These are phyloP conservation scores for Spodoptera frugiperda DNA, from an alignment of 1,140 invertebrate species.

Conservation along the genomic window DNA sequence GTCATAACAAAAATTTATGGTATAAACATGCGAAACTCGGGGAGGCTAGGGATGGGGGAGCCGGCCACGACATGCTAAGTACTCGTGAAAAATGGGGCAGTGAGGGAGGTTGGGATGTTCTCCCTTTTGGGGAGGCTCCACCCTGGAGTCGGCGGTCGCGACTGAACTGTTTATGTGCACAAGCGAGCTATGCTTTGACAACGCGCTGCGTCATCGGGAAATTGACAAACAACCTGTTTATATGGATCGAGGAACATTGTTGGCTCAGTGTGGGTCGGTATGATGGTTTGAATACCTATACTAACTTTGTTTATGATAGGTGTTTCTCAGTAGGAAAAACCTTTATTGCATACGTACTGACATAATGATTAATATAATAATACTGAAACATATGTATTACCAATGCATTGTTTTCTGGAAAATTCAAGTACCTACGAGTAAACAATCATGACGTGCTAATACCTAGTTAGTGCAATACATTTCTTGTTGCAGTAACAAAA, in stretches of 20 bases:
- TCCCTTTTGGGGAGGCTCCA: conserved; percentile 51
- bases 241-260: conserved; percentile 47
- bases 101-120: conserved; percentile 40
- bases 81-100: conserved; percentile 71
- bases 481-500: no score
- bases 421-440: neutral
- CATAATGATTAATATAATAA: no score
- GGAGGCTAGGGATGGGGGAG: conserved; percentile 40
- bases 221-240: conserved; percentile 75
- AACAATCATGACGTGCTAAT: neutral
- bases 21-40: conserved; percentile 66
- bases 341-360: neutral
- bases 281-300: conserved; percentile 8
- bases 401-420: conserved; percentile 1
- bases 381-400: neutral
- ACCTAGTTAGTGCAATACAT: no score
- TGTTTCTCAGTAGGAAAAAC: neutral
- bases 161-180: conserved; percentile 75
- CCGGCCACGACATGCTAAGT: conserved; percentile 59
- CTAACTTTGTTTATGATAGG: conserved; percentile 30
- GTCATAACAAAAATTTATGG: conserved; percentile 68
- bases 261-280: conserved; percentile 29
- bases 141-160: conserved; percentile 51
- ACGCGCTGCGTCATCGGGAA: conserved; percentile 72
- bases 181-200: conserved; percentile 69